Evolutionary conservation across 1,140 invertebrate genomes (phyloP).

Genomic region (Rhizoglyphus robini): DNA sequence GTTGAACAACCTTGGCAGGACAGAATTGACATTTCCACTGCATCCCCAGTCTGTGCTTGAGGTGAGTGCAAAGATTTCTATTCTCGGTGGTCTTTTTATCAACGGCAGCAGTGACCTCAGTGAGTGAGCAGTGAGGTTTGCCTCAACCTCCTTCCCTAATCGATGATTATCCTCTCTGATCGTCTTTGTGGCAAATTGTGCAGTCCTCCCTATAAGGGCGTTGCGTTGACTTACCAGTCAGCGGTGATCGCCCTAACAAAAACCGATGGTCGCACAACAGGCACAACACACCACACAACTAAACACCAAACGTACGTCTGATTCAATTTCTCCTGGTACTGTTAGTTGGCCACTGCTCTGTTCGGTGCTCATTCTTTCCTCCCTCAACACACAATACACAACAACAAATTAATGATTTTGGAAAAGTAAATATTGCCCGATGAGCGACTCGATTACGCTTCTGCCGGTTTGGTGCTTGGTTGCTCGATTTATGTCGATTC

Average conservation of each 20-base stretch:
- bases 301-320: too few species aligned
- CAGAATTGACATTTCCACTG: neutral
- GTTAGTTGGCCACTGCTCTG: too few species aligned
- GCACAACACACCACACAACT: too few species aligned
- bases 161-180: neutral
- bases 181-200: neutral
- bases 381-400: neutral
- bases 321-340: neutral
- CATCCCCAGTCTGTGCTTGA: too few species aligned
- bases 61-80: too few species aligned
- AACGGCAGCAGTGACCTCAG: too few species aligned
- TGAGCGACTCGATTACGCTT: neutral
- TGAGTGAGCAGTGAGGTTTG: too few species aligned
- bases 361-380: neutral
- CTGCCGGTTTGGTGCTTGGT: neutral
- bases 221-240: neutral
- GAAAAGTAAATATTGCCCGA: slow-evolving; percentile 10
- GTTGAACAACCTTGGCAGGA: neutral
- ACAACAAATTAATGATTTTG: neutral
- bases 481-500: neutral
- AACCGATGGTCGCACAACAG: neutral
- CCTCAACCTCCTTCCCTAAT: neutral
- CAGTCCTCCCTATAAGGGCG: neutral
- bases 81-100: too few species aligned
- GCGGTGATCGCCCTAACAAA: neutral